Evolutionary conservation across 2,113 vertebrate genomes (phyloP), one percentile per base, ranked within the genome.

Genomic region (Stigmatopora argus): DNA sequence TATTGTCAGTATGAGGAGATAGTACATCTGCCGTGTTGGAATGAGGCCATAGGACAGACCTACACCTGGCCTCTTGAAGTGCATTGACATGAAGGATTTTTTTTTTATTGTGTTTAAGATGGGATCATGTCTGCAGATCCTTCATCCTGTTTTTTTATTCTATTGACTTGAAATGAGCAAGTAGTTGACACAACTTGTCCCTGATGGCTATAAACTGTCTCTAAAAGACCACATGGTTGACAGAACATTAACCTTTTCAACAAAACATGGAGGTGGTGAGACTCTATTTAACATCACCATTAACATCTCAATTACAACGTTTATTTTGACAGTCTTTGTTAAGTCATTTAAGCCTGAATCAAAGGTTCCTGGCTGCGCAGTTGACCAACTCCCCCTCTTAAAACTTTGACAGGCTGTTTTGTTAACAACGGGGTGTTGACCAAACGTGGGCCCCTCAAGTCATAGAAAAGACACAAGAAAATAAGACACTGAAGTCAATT

Each of bases 241-340:
- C 67, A 46, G 5, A 41, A 56, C 35, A 52, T 64, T 23, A 67
- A 23, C 49, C 23, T 19, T 46, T 60, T 38, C 14, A 64, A 55
- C 19, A 26, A 53, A 23, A n/a, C 10, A 18, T 62, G 41, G 6
- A 13, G 41, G 59, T 19, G 69, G 70, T 70, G 69, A 71, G 56
- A 66, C 57, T 44, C 47, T 38, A 34, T 74, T 62, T 58, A 79
- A 65, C 46, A 0, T 55, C 51, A 8, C 65, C 64, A 83, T 85
- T 86, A 78, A 73, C 84, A 85, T 78, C 65, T 75, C 74, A 78
- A 80, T 35, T 4, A 8, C 64, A 0, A 0, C 79, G 84, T 86
- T 85, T 86, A 78, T 80, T 85, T 82, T 74, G 81, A 63, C 59
- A 47, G 64, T 55, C 44, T 65, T 34, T 61, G 67, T 55, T 60